Percentiles rank a stretch among this genome's conserved stretches.
Evolutionary conservation across 2,797 vertebrate genomes (phyloP).

Genomic region (Sebastes taczanowskii): DNA sequence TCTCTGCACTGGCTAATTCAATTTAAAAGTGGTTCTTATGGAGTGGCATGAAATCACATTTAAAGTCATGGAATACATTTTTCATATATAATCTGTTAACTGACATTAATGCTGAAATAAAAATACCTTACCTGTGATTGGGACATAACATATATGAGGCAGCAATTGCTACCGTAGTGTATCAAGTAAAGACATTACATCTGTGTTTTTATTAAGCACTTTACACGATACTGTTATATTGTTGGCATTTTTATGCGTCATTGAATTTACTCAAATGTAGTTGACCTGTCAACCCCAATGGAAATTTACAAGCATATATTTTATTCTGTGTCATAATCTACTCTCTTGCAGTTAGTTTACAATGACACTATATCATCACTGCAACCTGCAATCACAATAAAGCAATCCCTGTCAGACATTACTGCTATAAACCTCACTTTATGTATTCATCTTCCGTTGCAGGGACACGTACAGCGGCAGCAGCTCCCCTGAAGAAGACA

Average conservation of each 20-base stretch:
- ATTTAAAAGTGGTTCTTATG: background rate
- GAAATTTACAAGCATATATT: constrained; percentile 5
- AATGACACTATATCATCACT: background rate
- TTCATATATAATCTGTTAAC: background rate
- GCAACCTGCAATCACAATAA: background rate
- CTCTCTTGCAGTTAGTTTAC: constrained; percentile 7
- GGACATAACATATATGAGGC: no score
- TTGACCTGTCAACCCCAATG: background rate
- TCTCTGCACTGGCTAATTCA: background rate
- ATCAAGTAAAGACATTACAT: background rate
- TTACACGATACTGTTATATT: background rate
- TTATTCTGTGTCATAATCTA: background rate
- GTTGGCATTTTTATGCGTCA: background rate
- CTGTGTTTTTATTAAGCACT: background rate
- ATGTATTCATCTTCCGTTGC: constrained; percentile 36
- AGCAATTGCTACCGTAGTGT: background rate
- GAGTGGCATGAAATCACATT: background rate
- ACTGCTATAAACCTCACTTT: background rate
- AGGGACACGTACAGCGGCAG: constrained; percentile 94
- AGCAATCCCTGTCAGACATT: background rate
- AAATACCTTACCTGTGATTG: background rate
- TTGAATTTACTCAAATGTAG: background rate
- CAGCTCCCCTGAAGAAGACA: constrained; percentile 91
- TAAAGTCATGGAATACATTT: background rate
- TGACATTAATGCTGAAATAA: background rate